A percentile compares a stretch with the other conserved stretches of the same genome.
Evolutionary conservation across 2,113 vertebrate species (phyloP).

Genomic region (Machaerirhynchus nigripectus): DNA sequence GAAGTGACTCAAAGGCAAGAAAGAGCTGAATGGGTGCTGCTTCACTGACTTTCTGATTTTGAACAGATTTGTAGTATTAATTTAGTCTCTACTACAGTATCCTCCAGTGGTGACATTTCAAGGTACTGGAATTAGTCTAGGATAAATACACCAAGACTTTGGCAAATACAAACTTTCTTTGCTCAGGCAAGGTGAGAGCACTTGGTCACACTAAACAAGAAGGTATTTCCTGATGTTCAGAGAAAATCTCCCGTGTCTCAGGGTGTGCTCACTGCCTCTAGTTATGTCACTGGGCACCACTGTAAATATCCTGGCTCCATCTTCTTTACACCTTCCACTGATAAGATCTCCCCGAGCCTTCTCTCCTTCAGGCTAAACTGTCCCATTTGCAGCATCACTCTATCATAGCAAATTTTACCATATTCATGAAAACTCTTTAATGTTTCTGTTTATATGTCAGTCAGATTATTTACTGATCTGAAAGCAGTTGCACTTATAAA

Average conservation of each 20-base stretch:
- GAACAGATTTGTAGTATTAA: not conserved
- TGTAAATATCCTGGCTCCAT: not conserved
- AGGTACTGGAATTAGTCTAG: not conserved
- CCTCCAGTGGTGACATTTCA: not conserved
- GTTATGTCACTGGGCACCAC: not conserved
- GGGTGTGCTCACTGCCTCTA: not conserved
- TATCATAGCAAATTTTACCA: not conserved
- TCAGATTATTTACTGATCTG: not conserved
- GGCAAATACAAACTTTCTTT: not conserved
- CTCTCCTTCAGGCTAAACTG: not conserved
- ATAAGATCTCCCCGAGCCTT: not conserved
- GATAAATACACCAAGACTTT: not conserved
- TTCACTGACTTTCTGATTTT: not conserved
- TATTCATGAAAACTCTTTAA: not conserved
- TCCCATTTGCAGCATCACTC: not conserved
- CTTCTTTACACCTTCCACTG: not conserved
- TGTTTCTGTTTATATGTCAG: not conserved
- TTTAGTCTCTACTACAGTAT: not conserved
- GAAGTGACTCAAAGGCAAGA: not conserved
- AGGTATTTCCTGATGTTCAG: not conserved
- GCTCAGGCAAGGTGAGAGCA: not conserved
- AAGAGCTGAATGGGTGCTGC: not conserved
- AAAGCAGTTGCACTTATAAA: not conserved
- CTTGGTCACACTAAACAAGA: not conserved
- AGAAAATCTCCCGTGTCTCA: not conserved